phyloP scores from a whole-genome alignment of 2,113 vertebrate species.

The Procavia capensis region DNA sequence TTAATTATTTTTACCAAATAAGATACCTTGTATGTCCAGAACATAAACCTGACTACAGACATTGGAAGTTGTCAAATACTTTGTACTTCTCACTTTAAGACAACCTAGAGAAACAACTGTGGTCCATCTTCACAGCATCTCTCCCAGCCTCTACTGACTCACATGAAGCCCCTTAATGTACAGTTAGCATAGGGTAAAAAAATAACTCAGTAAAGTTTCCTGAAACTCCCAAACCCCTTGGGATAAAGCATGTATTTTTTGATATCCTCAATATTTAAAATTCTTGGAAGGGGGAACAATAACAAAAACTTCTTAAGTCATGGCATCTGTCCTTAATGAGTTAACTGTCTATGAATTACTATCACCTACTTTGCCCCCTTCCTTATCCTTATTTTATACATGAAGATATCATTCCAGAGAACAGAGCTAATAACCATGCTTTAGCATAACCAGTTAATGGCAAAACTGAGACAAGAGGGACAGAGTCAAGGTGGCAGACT shows the following conservation, averaged over 20 bases:
- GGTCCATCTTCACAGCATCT: too few species aligned
- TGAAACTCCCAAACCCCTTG: not conserved
- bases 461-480: not conserved
- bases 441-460: not conserved
- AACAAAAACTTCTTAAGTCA: not conserved
- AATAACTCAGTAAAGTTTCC: slow-evolving; percentile 19
- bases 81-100: too few species aligned
- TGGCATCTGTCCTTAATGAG: not conserved
- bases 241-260: not conserved
- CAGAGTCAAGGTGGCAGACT: too few species aligned
- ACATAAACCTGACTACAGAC: too few species aligned
- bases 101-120: too few species aligned
- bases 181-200: not conserved
- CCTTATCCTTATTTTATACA: not conserved
- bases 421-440: not conserved
- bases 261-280: not conserved
- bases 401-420: not conserved
- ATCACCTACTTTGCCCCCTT: not conserved
- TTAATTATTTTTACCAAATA: not conserved
- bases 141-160: too few species aligned
- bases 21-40: not conserved
- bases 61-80: too few species aligned
- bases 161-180: not conserved
- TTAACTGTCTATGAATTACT: not conserved
- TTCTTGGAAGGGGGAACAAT: not conserved